Evolutionary conservation across 1,140 invertebrate species (phyloP).

Genomic region (Alviniconcha marisindica): DNA sequence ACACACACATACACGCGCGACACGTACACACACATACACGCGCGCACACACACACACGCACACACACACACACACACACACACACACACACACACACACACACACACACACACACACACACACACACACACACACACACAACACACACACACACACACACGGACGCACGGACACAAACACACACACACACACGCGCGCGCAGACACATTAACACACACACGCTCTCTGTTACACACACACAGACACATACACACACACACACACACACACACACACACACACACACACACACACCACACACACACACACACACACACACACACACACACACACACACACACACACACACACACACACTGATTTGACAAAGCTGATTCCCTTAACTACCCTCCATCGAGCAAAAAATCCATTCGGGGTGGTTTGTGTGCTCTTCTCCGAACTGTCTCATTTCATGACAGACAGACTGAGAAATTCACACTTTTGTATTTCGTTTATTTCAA

Average conservation of each 20-base stretch:
- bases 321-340: no score
- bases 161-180: background rate
- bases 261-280: background rate
- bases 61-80: background rate
- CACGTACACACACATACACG: no score
- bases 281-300: background rate
- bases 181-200: background rate
- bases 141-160: background rate
- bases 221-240: background rate
- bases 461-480: no score
- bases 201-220: background rate
- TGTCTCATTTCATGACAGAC: no score
- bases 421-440: no score
- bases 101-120: background rate
- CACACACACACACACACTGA: no score
- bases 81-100: slow-evolving; percentile 13
- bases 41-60: background rate
- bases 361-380: no score
- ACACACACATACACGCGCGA: no score
- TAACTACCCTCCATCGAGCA: background rate
- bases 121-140: background rate
- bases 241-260: background rate
- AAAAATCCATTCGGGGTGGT: no score
- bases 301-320: no score
- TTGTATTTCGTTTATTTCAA: no score